phyloP scores from a whole-genome alignment of 2,113 vertebrate species.

The Cygnus buccinator region DNA sequence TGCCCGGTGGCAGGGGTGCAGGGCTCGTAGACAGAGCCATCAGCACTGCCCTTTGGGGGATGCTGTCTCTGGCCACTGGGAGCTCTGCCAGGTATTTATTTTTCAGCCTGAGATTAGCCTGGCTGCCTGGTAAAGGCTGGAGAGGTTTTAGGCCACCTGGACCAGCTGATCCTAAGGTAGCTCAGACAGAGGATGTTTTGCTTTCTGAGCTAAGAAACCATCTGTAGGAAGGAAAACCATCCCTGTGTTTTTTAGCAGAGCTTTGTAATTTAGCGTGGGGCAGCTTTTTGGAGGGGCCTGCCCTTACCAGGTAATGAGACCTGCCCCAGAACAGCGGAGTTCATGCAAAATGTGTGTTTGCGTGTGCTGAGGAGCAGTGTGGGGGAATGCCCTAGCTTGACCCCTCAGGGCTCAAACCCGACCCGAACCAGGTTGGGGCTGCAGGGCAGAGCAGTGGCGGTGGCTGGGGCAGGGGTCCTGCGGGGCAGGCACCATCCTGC shows the following conservation, averaged over 20 bases:
- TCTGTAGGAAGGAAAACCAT: not conserved
- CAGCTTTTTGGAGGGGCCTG: not conserved
- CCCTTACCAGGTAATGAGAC: not conserved
- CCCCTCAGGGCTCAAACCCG: not conserved
- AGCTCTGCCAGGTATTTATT: not conserved
- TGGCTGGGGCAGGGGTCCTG: too few species aligned
- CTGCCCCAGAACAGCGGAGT: not conserved
- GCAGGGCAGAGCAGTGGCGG: too few species aligned
- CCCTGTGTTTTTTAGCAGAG: not conserved
- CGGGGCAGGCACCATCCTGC: too few species aligned
- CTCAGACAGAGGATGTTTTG: not conserved
- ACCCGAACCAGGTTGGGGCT: not conserved
- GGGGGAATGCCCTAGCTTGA: not conserved
- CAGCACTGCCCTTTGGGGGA: not conserved
- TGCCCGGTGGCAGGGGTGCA: not conserved
- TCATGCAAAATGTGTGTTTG: not conserved
- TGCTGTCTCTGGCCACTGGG: not conserved
- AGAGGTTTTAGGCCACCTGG: not conserved
- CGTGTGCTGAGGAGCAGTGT: rapidly evolving
- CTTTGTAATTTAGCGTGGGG: not conserved
- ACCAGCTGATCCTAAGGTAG: not conserved
- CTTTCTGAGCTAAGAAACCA: not conserved
- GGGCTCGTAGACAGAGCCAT: not conserved
- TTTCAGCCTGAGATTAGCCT: not conserved
- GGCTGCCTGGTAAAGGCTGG: not conserved